A percentile compares a stretch with the other conserved stretches of the same genome.
These are phyloP conservation scores for Archaeoteleia sp. DNA, from an alignment of 2,888 invertebrate species.

Conservation along the genomic window DNA sequence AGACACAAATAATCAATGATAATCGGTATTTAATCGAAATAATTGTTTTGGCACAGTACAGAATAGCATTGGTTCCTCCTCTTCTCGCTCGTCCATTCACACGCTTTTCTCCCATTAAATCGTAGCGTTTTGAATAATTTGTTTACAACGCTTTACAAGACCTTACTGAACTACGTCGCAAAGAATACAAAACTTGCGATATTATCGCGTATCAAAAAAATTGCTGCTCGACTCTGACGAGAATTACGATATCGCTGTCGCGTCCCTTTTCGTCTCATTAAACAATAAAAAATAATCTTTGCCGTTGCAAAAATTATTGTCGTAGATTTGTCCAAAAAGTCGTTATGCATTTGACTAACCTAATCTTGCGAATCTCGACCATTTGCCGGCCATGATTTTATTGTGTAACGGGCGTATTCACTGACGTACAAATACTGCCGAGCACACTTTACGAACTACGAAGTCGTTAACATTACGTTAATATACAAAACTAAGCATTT, in stretches of 20 bases:
- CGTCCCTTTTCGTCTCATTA: slow-evolving; percentile 7
- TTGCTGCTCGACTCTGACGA: slow-evolving; percentile 14
- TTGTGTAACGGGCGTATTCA: neutral
- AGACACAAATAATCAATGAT: no score
- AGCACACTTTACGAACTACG: slow-evolving; percentile 11
- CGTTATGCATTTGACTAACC: no score
- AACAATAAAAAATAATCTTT: slow-evolving; percentile 17
- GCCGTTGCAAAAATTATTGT: neutral
- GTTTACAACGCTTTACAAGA: slow-evolving; percentile 6
- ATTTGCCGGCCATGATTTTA: neutral
- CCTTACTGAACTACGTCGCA: slow-evolving; percentile 26
- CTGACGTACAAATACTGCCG: slow-evolving; percentile 12
- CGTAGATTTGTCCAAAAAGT: no score
- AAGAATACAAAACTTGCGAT: slow-evolving; percentile 19
- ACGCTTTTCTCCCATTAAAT: neutral
- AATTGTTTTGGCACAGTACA: slow-evolving; percentile 67
- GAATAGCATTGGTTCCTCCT: slow-evolving; percentile 59
- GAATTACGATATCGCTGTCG: slow-evolving; percentile 3
- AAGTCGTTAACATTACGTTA: slow-evolving; percentile 3
- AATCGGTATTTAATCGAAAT: slow-evolving; percentile 33
- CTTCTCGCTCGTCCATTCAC: slow-evolving; percentile 18
- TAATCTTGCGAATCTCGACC: no score
- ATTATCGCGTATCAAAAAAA: slow-evolving; percentile 11
- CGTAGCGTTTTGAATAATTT: neutral
- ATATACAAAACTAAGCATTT: slow-evolving; percentile 16